A percentile compares a stretch with the other conserved stretches of the same genome.
Conservation (phyloP, 2,113 vertebrate genomes). For the Sinocyclocheilus anshuiensis region DNA sequence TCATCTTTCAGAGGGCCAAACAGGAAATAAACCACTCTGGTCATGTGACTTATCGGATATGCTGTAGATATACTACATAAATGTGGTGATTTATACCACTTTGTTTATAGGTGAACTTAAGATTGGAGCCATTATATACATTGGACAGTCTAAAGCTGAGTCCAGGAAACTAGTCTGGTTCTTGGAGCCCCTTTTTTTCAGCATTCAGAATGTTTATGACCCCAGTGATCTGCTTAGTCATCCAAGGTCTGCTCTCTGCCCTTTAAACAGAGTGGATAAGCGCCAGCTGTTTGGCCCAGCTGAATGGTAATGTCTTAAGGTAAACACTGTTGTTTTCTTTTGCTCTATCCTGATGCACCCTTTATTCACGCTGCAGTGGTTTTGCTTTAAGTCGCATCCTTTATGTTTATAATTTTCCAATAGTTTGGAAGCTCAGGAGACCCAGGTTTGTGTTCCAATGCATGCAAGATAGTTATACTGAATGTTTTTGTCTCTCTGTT, state of each 20-base stretch:
- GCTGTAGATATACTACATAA: too few species aligned
- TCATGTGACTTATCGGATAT: too few species aligned
- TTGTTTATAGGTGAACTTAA: background rate
- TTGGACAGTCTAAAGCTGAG: background rate
- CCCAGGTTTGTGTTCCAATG: background rate
- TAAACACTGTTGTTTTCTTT: slow-evolving; percentile 49
- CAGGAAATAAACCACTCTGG: too few species aligned
- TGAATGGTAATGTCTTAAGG: slow-evolving; percentile 54
- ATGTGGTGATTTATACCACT: background rate
- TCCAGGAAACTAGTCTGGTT: background rate
- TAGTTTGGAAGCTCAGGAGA: background rate
- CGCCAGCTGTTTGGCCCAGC: background rate
- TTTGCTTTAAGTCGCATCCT: slow-evolving; percentile 5
- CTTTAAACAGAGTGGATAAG: slow-evolving; percentile 32
- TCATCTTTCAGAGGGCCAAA: too few species aligned
- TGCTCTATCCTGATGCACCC: background rate
- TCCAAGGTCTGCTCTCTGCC: slow-evolving; percentile 39
- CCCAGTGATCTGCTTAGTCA: slow-evolving; percentile 17
- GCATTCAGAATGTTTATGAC: background rate
- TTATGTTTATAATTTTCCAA: background rate
- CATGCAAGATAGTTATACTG: background rate
- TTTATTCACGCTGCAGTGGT: background rate
- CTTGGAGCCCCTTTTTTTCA: background rate
- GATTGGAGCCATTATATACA: background rate
- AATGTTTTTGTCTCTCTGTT: background rate